Conservation (phyloP, 2,888 invertebrate species). For the Ophion ellenae region DNA sequence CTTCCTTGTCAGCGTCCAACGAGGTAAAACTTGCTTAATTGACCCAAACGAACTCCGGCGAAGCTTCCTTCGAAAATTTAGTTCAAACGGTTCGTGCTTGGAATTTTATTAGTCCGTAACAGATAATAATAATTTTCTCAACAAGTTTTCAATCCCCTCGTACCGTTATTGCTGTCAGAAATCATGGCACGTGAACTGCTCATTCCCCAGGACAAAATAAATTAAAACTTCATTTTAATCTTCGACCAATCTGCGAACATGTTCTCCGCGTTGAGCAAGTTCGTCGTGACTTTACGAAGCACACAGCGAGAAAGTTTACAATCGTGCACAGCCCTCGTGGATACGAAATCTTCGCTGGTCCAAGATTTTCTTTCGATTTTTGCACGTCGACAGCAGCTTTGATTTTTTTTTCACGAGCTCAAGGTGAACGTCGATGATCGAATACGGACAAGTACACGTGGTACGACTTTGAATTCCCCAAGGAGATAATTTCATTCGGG, state of each 20-base stretch:
- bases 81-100: background rate
- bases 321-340: background rate
- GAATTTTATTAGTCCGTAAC: background rate
- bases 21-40: background rate
- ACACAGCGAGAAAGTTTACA: background rate
- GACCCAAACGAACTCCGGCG: background rate
- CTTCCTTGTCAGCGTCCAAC: background rate
- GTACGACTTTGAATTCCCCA: background rate
- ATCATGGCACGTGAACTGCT: background rate
- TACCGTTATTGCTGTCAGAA: background rate
- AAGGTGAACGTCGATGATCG: background rate
- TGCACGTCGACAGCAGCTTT: background rate
- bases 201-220: constrained; percentile 3
- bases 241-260: background rate
- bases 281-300: background rate
- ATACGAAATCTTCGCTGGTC: background rate
- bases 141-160: background rate
- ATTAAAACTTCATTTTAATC: constrained; percentile 16
- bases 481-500: background rate
- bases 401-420: background rate
- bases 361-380: background rate
- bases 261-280: background rate
- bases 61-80: background rate
- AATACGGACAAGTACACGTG: background rate
- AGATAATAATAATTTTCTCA: background rate